phyloP scores from a whole-genome alignment of 2,797 vertebrate species.

The Characodon lateralis region DNA sequence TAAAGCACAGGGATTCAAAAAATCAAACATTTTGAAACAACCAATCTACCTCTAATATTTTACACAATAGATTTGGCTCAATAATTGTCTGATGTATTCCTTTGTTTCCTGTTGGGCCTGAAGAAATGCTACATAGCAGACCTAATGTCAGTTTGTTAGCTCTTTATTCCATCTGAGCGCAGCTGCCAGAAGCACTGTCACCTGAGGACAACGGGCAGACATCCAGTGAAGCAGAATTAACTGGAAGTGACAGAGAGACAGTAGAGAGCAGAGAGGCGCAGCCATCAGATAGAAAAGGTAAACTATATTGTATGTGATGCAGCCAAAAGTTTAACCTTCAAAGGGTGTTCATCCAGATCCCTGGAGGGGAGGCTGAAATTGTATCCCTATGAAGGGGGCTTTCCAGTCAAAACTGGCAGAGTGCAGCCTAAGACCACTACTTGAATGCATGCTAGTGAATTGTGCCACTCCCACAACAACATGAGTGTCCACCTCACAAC shows the following conservation, averaged over 20 bases:
- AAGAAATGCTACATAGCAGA: constrained; percentile 18
- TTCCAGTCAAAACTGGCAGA: constrained; percentile 39
- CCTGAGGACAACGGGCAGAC: constrained; percentile 51
- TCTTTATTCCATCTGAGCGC: constrained; percentile 41
- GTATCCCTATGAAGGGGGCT: constrained; percentile 17
- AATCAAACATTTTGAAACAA: neutral
- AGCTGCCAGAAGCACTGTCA: constrained; percentile 47
- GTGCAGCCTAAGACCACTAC: constrained; percentile 33
- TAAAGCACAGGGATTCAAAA: neutral
- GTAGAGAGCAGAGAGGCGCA: constrained; percentile 33
- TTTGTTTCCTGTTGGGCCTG: constrained; percentile 51
- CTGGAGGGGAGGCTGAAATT: constrained; percentile 19
- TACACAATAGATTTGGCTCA: neutral
- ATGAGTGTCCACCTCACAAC: constrained; percentile 30
- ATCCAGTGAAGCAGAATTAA: constrained; percentile 49
- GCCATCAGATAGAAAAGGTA: constrained; percentile 56
- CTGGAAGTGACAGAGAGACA: constrained; percentile 45
- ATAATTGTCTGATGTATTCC: constrained; percentile 26
- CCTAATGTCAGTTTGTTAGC: constrained; percentile 5
- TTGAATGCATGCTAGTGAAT: constrained; percentile 45
- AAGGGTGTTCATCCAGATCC: constrained; percentile 22
- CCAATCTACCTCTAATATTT: neutral
- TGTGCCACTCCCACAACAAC: constrained; percentile 31
- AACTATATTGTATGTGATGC: constrained; percentile 32
- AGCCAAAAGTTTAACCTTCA: constrained; percentile 53